These are phyloP conservation scores for Salvelinus alpinus DNA, from an alignment of 2,113 vertebrate genomes.

Conservation along the genomic window DNA sequence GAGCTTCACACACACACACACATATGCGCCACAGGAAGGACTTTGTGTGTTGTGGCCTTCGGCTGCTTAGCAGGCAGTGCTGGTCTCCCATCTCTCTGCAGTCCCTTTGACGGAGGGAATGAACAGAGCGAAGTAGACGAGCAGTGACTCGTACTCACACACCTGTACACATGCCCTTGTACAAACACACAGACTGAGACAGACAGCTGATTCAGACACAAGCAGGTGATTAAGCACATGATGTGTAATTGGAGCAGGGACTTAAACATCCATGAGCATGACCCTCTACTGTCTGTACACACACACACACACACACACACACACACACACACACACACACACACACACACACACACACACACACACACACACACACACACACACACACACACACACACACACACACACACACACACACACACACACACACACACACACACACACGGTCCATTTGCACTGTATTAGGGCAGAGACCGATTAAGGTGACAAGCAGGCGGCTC, in stretches of 20 bases:
- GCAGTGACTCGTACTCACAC: no score
- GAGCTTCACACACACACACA: neutral
- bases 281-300: no score
- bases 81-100: constrained; percentile 36
- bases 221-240: no score
- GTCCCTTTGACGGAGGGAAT: neutral
- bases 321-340: neutral
- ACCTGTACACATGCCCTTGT: constrained; percentile 19
- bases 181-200: neutral
- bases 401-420: neutral
- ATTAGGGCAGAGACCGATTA: neutral
- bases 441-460: neutral
- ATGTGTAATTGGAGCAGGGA: no score
- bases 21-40: neutral
- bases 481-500: neutral
- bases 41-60: constrained; percentile 26
- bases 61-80: constrained; percentile 59
- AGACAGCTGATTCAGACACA: no score
- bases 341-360: no score
- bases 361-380: neutral
- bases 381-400: constrained; percentile 4
- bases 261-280: no score
- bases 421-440: neutral
- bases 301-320: no score
- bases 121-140: no score